Percentiles rank a stretch among this genome's conserved stretches.
Conservation (phyloP, 2,797 vertebrate genomes). For the Hemitrygon akajei region DNA sequence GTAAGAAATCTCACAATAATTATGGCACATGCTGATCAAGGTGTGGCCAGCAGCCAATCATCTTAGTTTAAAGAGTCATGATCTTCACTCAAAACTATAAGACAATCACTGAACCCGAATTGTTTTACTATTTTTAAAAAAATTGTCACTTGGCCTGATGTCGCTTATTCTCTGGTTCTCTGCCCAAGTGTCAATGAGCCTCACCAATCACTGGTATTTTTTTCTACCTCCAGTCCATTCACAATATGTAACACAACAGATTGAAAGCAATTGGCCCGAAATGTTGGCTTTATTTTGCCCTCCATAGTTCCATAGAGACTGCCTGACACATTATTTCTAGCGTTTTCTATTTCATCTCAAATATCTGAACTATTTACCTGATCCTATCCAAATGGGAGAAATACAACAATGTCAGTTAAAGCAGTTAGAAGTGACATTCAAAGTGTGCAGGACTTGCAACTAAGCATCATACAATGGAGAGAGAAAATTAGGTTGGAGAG, state of each 20-base stretch:
- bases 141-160: background rate
- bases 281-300: too few relatives aligned
- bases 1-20: background rate
- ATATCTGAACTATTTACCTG: background rate
- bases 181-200: background rate
- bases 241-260: too few relatives aligned
- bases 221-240: too few relatives aligned
- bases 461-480: background rate
- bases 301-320: too few relatives aligned
- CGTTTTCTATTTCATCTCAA: background rate
- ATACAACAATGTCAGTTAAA: background rate
- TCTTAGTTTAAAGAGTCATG: background rate
- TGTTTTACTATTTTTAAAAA: background rate
- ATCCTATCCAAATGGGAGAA: background rate
- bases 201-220: too few relatives aligned
- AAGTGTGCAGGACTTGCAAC: background rate
- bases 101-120: background rate
- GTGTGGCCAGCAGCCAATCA: background rate
- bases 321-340: too few relatives aligned
- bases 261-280: too few relatives aligned
- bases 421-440: background rate
- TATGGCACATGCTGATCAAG: background rate
- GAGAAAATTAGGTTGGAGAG: background rate
- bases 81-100: background rate
- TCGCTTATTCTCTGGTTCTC: background rate